Evolutionary conservation across 2,888 invertebrate species (phyloP).

Genomic region (Blastobasis lacticolella): DNA sequence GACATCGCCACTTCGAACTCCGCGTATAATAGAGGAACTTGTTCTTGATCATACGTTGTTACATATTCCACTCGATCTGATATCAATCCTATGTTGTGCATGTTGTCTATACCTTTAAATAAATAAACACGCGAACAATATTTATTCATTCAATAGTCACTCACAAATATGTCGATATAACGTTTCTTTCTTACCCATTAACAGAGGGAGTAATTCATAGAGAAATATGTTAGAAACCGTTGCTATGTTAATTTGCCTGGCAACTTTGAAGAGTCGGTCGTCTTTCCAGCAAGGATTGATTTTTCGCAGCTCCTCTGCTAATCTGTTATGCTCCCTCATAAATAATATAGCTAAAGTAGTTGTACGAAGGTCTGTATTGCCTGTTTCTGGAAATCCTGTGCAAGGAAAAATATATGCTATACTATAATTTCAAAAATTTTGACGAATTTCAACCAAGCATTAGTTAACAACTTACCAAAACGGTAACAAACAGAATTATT

Average conservation of each 20-base stretch:
- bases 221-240: constrained; percentile 46
- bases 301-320: constrained; percentile 36
- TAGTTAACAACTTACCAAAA: constrained; percentile 35
- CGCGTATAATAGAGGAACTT: constrained; percentile 41
- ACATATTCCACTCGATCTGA: constrained; percentile 36
- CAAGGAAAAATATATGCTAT: not conserved
- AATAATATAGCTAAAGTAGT: constrained; percentile 47
- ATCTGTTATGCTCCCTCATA: constrained; percentile 50
- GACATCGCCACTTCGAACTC: constrained; percentile 46
- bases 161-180: not conserved
- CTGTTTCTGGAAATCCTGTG: constrained; percentile 39
- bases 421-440: not conserved
- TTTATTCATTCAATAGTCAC: not conserved
- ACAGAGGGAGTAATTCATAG: constrained; percentile 45
- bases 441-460: not conserved
- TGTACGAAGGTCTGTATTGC: constrained; percentile 44
- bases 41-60: constrained; percentile 32
- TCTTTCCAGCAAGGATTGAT: constrained; percentile 58
- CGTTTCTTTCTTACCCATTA: constrained; percentile 38
- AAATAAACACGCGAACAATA: not conserved
- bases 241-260: constrained; percentile 50
- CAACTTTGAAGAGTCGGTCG: constrained; percentile 50
- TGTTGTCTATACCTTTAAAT: constrained; percentile 36
- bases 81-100: constrained; percentile 40
- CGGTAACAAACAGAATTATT: constrained; percentile 41